Base-by-base conservation (phyloP, 2,888 invertebrate genomes). In the Allygus modestus region DNA sequence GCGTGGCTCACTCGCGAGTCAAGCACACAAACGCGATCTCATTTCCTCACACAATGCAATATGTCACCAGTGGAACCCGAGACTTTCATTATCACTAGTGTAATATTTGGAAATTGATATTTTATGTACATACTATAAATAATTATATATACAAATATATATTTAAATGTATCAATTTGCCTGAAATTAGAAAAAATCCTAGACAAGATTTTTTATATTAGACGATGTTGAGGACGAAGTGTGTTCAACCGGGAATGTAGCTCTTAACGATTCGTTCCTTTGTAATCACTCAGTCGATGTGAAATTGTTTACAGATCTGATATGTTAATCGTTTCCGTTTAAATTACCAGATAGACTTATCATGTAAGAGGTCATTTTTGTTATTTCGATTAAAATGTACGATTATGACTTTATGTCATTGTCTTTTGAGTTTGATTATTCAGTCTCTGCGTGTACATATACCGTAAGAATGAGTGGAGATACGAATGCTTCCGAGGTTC, bases 301-400 rank as follows among this genome's bases (percentile, higher is more conserved):
- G 46, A 51, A 77, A 77, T 77, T 26, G n/a, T 77, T 77, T 77
- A 37, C 83, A 54, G 81, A 81, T 33, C 33, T 7, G 37, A 41
- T 81, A 12, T 58, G 43, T 69, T 43, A 41, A 28, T 43, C 20
- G 20, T 54, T 77, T 84, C n/a, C 61, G 37, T 69, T 81, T 81
- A 54, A 31, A 82, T 82, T 82, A 84, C 81, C 58, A 58, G 82
- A 85, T 85, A 85, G 85, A 85, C 81, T 85, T 85, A 85, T 85
- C 85, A 85, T 85, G 85, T 85, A 85, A 85, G 85, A 77, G 85
- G 85, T 65, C 82, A 85, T 85, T 85, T 85, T 75, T 65, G 58
- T 84, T 65, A 46, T 61, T 73, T 77, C 65, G 33, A 31, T 71
- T 83, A 33, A 71, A 73, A 73, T 33, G 20, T 73, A 83, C 73